Conservation (phyloP, 2,797 vertebrate species). For the Anguilla marmorata region DNA sequence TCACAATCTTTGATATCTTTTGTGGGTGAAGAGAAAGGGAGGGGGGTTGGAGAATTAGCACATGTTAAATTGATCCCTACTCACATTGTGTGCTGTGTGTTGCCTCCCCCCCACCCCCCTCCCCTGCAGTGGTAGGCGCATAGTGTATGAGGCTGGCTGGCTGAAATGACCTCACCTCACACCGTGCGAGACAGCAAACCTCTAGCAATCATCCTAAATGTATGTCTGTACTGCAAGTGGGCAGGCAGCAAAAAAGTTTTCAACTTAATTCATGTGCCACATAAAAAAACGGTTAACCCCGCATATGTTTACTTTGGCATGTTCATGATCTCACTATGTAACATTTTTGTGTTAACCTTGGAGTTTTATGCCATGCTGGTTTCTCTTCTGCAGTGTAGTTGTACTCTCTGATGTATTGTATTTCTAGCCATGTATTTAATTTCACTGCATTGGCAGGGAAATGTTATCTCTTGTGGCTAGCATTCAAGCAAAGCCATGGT, state of each 20-base stretch:
- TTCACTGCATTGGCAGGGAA: background rate
- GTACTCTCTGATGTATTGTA: background rate
- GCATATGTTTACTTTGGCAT: too few relatives aligned
- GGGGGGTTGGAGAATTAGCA: slow-evolving; percentile 44
- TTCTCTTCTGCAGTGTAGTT: background rate
- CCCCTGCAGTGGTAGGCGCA: slow-evolving; percentile 32
- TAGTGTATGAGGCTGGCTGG: slow-evolving; percentile 26
- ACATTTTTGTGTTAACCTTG: background rate
- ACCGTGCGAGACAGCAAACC: slow-evolving; percentile 25
- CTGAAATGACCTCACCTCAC: slow-evolving; percentile 27
- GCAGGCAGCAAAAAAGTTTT: slow-evolving; percentile 21
- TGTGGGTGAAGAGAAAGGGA: slow-evolving; percentile 31
- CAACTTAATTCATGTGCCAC: background rate
- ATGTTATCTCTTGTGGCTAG: background rate
- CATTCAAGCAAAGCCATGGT: background rate
- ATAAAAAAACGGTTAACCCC: background rate
- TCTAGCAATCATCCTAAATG: background rate
- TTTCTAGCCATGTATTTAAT: background rate
- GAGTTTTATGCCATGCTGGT: background rate
- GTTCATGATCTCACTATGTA: background rate
- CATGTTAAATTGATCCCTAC: slow-evolving; percentile 53
- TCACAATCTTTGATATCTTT: slow-evolving; percentile 60
- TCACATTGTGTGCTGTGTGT: slow-evolving; percentile 49
- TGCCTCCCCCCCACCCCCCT: slow-evolving; percentile 42
- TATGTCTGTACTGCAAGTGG: slow-evolving; percentile 24